These are phyloP conservation scores for Gambelia wislizenii DNA, from an alignment of 2,797 vertebrate species.

Conservation along the genomic window DNA sequence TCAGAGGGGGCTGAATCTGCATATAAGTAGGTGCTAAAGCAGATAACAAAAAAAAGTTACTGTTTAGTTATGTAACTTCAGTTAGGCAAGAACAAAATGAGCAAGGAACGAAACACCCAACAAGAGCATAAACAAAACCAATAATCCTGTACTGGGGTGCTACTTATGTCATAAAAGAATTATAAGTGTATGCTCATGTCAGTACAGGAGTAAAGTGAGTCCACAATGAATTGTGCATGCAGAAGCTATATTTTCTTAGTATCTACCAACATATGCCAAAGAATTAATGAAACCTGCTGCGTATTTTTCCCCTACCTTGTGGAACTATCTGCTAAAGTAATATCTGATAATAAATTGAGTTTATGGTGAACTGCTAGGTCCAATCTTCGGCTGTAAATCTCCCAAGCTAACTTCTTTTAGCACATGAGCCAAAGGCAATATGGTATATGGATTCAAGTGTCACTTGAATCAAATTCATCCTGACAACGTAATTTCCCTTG, in stretches of 20 bases:
- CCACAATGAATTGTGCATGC: conserved; percentile 63
- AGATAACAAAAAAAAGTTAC: conserved; percentile 43
- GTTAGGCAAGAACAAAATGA: not conserved
- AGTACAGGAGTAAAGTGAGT: conserved; percentile 72
- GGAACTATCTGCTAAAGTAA: conserved; percentile 81
- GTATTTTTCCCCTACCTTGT: conserved; percentile 75
- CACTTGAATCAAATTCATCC: conserved; percentile 84
- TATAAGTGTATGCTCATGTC: conserved; percentile 56
- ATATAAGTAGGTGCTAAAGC: too few relatives aligned
- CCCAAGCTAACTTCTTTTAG: conserved; percentile 79
- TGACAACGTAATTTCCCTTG: conserved; percentile 78
- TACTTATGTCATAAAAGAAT: conserved; percentile 60
- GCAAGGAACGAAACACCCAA: too few relatives aligned
- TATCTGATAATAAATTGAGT: conserved; percentile 85
- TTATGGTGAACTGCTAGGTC: conserved; percentile 83
- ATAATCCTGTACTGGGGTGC: conserved; percentile 38
- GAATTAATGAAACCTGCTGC: conserved; percentile 82
- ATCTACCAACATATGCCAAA: conserved; percentile 75
- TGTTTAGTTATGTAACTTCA: conserved; percentile 47
- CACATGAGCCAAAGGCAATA: conserved; percentile 67
- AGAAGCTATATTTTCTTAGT: conserved; percentile 72
- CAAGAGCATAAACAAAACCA: not conserved
- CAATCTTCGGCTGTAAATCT: conserved; percentile 84
- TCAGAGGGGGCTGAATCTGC: too few relatives aligned
- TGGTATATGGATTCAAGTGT: conserved; percentile 74